Evolutionary conservation across 2,113 vertebrate genomes (phyloP), one percentile per base, ranked within the genome.

Genomic region (Hemichromis elongatus): DNA sequence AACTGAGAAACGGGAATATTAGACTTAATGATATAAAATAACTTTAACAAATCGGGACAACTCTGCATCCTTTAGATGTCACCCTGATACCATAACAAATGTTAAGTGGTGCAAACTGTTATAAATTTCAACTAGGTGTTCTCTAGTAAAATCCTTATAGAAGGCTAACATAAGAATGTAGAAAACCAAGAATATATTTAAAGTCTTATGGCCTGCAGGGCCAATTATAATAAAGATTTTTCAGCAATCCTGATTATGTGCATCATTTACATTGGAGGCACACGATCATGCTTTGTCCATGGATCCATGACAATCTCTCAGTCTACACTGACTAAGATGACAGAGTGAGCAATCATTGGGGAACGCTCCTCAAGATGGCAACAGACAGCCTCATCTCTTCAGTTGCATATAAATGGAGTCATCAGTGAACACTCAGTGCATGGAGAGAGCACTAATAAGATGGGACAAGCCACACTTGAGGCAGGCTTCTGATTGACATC

Each of bases 341-440:
- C 88, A 87, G 90, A 91, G 78, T 63, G 88, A 93, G 93, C 91
- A 93, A 92, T 94, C 93, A 92, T 45, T 18, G 30, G 90, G 91
- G 92, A 92, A 83, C 82, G 85, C 90, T 93, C 86, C 91, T 94
- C 90, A 82, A 94, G 89, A 93, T 84, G 91, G 87, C 92, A 86
- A 89, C 84, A 86, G 88, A 88, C 87, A 91, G 92, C 80, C 91
- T 81, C 87, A 81, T 89, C 86, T 88, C 89, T 79, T 82, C 77
- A 83, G 83, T 86, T 92, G 95, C 92, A 95, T 95, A 94, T 95
- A 94, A 95, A 94, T 92, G 93, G 79, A 89, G 90, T 92, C 94
- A 95, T 95, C 95, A 95, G 92, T 81, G 92, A 93, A 56, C 89
- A 84, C 94, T 94, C 84, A 85, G 87, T 90, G 88, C 90, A 86